Conservation (phyloP, 2,113 vertebrate species). For the Tympanuchus pallidicinctus region DNA sequence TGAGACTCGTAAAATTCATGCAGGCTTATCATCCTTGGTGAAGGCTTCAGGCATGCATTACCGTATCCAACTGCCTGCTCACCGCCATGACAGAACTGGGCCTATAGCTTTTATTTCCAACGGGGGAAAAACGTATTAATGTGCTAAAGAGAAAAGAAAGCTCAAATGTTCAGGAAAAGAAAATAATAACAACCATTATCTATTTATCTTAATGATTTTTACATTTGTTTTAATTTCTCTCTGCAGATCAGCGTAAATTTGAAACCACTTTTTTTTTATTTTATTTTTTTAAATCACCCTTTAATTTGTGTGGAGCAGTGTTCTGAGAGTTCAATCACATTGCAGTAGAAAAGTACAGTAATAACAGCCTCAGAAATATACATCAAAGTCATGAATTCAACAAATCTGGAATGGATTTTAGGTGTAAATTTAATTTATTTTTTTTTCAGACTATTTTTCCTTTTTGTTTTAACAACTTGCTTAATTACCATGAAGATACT, state of each 20-base stretch:
- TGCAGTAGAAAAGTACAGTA: background rate
- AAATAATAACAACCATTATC: background rate
- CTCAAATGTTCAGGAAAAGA: background rate
- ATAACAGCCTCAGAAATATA: conserved; percentile 27
- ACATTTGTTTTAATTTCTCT: conserved; percentile 55
- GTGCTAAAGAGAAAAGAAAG: conserved; percentile 43
- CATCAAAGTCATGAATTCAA: conserved; percentile 15
- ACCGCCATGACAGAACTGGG: conserved; percentile 80
- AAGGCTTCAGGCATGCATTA: conserved; percentile 87
- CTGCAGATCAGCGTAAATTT: background rate
- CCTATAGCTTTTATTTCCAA: conserved; percentile 76
- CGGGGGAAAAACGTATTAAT: conserved; percentile 27
- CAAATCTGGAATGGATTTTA: conserved; percentile 35
- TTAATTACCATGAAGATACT: background rate
- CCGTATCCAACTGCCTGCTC: conserved; percentile 82
- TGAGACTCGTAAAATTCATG: conserved; percentile 91
- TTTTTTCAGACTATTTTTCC: background rate
- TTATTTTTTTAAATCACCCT: background rate
- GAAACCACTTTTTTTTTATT: background rate
- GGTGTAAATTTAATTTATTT: background rate
- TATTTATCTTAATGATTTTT: conserved; percentile 42
- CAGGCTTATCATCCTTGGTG: conserved; percentile 90
- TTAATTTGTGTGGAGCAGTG: conserved; percentile 25
- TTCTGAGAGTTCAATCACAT: conserved; percentile 47
- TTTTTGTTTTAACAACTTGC: background rate